Base-by-base conservation (phyloP, 23 tunicate species). In the Oikopleura dioica region DNA sequence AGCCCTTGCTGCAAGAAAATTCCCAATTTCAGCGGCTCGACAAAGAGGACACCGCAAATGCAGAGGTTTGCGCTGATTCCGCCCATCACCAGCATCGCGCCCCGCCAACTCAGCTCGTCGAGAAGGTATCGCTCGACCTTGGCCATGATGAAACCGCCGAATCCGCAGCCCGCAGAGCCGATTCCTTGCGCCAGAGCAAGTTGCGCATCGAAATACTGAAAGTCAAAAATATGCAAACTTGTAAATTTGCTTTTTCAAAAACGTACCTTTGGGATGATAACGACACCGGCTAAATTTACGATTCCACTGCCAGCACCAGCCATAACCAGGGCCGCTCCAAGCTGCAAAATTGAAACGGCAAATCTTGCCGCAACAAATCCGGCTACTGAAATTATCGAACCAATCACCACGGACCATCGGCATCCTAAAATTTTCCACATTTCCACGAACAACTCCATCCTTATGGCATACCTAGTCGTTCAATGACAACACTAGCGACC, bases 271-370 rank as follows among this genome's bases (percentile, higher is more conserved):
- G 72, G 26, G 26, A 63, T 63, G 26, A 63, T 63, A 12, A 63
- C 72, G 33, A 63, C 26, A 12, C 72, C 72, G 72, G 72, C 72
- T 12, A 63, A 12, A 28, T 63, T 63, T 24, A 31, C 72, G 26
- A 63, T 63, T 28, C 72, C 72, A 63, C 72, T 63, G 29, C 72
- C 72, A 2, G 72, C 72, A 16, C 72, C 72, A 63, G 72, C 16
- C 33, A 63, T 2, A 2, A 63, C 72, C n/a, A n/a, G n/a, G n/a
- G n/a, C n/a, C n/a, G n/a, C n/a, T 21, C 72, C 72, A 2, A 63
- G 72, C 30, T 23, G 16, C 26, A 63, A 63, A 12, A 63, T 63
- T 12, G 30, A 12, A 31, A 2, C 26, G 26, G 72, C 72, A 63
- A 16, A 63, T 12, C 72, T 63, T 28, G 72, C 16, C 72, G 33